phyloP scores from a whole-genome alignment of 2,113 vertebrate species.

The Platysternon megacephalum region DNA sequence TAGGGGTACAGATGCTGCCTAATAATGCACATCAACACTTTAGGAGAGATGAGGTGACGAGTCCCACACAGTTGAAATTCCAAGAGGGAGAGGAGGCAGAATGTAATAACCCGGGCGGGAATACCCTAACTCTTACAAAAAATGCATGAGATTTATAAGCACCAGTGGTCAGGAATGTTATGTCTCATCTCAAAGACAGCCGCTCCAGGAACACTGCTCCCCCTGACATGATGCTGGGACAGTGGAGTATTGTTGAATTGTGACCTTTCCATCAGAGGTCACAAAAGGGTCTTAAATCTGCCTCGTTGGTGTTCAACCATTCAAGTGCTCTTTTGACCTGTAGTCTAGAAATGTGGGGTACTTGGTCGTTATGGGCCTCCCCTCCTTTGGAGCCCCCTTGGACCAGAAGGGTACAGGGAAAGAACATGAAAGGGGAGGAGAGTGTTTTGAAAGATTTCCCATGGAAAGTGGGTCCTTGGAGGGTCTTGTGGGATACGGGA shows the following conservation, averaged over 20 bases:
- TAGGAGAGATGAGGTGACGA: not conserved
- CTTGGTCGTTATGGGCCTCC: not conserved
- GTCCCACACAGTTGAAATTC: not conserved
- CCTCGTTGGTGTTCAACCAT: not conserved
- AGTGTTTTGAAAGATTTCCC: not conserved
- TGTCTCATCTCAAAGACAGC: not conserved
- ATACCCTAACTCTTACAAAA: not conserved
- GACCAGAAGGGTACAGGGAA: not conserved
- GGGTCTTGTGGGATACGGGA: slow-evolving; percentile 8
- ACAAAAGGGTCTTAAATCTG: not conserved
- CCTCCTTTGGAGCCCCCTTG: not conserved
- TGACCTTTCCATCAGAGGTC: not conserved
- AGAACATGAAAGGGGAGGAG: not conserved
- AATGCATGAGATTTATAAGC: not conserved
- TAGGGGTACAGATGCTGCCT: too few relatives aligned
- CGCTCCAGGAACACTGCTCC: rapidly evolving
- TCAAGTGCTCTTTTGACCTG: not conserved
- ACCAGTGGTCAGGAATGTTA: not conserved
- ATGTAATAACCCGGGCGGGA: not conserved
- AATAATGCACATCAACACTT: not conserved
- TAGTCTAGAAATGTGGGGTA: not conserved
- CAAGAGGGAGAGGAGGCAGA: not conserved
- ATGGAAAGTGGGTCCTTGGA: not conserved
- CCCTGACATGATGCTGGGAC: not conserved
- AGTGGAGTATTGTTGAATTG: not conserved